phyloP scores from a whole-genome alignment of 2,113 vertebrate genomes.

The Balaeniceps rex region DNA sequence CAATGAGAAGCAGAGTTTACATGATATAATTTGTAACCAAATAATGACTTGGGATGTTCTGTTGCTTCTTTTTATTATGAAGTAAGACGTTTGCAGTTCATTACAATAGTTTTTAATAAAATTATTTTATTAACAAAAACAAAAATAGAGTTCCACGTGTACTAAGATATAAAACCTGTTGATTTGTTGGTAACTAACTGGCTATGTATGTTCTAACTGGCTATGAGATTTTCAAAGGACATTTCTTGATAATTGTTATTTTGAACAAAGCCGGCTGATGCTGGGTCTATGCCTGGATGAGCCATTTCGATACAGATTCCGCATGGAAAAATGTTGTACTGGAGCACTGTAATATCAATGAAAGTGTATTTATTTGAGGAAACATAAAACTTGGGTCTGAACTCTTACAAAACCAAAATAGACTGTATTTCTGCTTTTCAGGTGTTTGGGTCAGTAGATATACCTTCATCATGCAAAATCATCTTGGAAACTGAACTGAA shows the following conservation, averaged over 20 bases:
- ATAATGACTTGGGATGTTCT: not conserved
- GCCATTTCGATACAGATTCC: not conserved
- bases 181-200: not conserved
- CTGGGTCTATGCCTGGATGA: not conserved
- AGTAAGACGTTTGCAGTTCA: not conserved
- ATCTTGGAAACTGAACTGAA: not conserved
- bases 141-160: not conserved
- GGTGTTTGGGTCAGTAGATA: not conserved
- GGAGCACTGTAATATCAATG: not conserved
- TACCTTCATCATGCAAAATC: not conserved
- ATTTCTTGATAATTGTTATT: not conserved
- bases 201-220: not conserved
- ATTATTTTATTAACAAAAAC: not conserved
- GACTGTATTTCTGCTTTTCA: not conserved
- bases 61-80: not conserved
- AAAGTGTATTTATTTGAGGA: not conserved
- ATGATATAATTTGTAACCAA: not conserved
- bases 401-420: not conserved
- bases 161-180: not conserved
- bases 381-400: not conserved
- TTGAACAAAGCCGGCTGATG: not conserved
- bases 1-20: not conserved
- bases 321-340: not conserved
- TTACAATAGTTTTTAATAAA: not conserved
- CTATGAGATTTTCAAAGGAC: not conserved